These are phyloP conservation scores for Eumerus sabulonum DNA, from an alignment of 2,888 invertebrate species.

Conservation along the genomic window DNA sequence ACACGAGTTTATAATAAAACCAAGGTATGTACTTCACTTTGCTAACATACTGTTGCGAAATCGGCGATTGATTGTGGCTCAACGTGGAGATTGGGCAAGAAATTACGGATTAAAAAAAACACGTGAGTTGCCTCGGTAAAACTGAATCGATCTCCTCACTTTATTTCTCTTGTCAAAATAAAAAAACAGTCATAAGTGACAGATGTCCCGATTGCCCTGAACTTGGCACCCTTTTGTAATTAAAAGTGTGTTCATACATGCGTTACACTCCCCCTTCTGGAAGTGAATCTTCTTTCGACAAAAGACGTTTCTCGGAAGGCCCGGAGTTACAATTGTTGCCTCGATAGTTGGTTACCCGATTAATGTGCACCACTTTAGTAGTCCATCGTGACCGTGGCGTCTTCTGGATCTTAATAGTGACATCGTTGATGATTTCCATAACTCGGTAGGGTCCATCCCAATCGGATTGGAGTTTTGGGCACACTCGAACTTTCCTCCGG, in stretches of 20 bases:
- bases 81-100: no score
- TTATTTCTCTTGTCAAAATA: no score
- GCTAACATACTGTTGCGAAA: no score
- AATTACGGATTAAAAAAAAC: no score
- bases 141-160: no score
- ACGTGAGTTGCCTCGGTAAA: no score
- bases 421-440: constrained; percentile 5
- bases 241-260: not conserved
- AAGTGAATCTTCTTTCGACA: not conserved
- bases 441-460: constrained; percentile 16
- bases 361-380: constrained; percentile 15
- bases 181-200: no score
- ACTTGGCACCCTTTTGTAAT: no score
- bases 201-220: no score
- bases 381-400: constrained; percentile 5
- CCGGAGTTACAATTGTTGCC: not conserved
- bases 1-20: no score
- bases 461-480: constrained; percentile 9
- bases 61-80: no score
- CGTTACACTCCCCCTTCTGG: constrained; percentile 3
- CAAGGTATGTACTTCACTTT: no score
- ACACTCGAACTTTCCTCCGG: not conserved
- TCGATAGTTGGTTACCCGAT: not conserved
- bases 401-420: constrained; percentile 14
- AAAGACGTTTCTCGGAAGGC: not conserved